Percentiles rank a stretch among this genome's conserved stretches.
Conservation (phyloP, 2,797 vertebrate genomes). For the Cheirogaleus major region DNA sequence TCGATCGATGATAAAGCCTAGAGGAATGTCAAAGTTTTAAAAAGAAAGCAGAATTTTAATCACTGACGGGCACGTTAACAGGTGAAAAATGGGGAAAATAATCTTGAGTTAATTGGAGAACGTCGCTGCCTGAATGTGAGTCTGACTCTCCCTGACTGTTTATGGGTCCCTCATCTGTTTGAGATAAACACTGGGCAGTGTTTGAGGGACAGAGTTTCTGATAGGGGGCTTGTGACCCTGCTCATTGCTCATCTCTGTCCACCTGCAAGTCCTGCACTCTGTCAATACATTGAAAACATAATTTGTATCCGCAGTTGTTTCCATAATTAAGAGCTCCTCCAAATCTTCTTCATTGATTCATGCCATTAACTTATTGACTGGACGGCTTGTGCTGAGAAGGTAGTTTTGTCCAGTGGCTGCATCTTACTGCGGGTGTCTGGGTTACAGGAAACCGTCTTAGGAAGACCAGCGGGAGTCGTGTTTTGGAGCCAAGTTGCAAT, state of each 20-base stretch:
- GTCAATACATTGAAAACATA: slow-evolving; percentile 94
- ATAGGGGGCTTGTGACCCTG: slow-evolving; percentile 91
- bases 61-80: background rate
- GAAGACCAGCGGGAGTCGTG: rapidly evolving
- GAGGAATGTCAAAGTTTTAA: background rate
- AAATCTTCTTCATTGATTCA: slow-evolving; percentile 94
- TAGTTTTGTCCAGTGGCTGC: slow-evolving; percentile 82
- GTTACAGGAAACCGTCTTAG: background rate
- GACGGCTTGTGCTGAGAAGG: slow-evolving; percentile 88
- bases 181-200: background rate
- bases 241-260: slow-evolving; percentile 86
- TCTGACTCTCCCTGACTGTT: background rate
- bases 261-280: slow-evolving; percentile 80
- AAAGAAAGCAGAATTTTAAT: background rate
- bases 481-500: rapidly evolving
- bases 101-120: rapidly evolving
- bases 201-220: background rate
- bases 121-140: rapidly evolving
- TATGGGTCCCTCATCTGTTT: rapidly evolving
- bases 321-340: slow-evolving; percentile 97
- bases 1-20: background rate
- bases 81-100: rapidly evolving
- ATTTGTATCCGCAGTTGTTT: slow-evolving; percentile 98
- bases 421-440: background rate
- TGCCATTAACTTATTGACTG: slow-evolving; percentile 94